These are phyloP conservation scores for Pangasius mekongensis DNA, from an alignment of 2,797 vertebrate species.

Conservation along the genomic window DNA sequence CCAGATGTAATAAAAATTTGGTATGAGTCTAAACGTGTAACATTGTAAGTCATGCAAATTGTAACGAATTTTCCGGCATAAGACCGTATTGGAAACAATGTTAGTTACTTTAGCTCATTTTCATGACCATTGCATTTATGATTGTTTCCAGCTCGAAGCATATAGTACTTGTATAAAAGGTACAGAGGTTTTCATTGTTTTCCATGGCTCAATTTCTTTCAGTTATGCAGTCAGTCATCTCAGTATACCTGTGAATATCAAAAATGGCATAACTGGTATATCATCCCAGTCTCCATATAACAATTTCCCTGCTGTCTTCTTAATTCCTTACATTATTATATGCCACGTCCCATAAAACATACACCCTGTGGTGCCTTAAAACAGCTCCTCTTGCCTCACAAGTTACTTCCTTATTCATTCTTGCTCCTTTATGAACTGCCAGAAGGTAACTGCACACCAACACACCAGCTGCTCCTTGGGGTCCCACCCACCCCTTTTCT, in stretches of 20 bases:
- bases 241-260: background rate
- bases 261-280: background rate
- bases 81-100: background rate
- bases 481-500: slow-evolving; percentile 20
- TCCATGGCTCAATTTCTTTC: background rate
- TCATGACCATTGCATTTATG: background rate
- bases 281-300: background rate
- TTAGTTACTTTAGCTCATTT: background rate
- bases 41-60: background rate
- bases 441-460: slow-evolving; percentile 28
- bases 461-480: slow-evolving; percentile 32
- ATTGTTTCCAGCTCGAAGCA: background rate
- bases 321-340: background rate
- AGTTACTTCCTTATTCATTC: background rate
- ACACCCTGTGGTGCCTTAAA: background rate
- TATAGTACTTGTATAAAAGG: background rate
- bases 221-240: background rate
- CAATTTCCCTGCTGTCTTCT: background rate
- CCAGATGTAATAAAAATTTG: background rate
- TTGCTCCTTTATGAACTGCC: slow-evolving; percentile 3
- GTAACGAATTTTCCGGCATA: background rate
- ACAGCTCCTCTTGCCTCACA: background rate
- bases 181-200: background rate
- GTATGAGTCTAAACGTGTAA: background rate
- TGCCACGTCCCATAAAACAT: background rate